Conservation (phyloP, 2,888 invertebrate genomes). For the Sarcophaga carnaria region DNA sequence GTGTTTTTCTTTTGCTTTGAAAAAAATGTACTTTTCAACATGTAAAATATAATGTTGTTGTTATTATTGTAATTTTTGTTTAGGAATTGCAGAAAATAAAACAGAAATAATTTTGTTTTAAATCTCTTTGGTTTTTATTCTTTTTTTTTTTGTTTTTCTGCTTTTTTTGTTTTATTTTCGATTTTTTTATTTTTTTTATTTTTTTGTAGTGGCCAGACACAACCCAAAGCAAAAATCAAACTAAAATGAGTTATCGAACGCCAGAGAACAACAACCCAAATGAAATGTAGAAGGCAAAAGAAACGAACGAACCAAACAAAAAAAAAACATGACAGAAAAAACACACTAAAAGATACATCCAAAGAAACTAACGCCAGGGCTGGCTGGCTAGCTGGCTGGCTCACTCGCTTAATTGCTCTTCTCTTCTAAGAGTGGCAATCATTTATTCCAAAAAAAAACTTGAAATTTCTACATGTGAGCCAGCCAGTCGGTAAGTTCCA, state of each 20-base stretch:
- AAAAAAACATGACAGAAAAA: conserved; percentile 45
- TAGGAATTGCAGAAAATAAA: neutral
- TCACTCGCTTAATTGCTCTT: conserved; percentile 6
- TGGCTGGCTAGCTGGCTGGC: neutral
- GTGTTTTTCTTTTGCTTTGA: too few species aligned
- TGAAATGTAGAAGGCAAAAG: conserved; percentile 50
- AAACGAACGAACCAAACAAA: conserved; percentile 12
- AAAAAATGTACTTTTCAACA: too few species aligned
- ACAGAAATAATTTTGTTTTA: too few species aligned
- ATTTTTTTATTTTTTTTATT: conserved; percentile 66
- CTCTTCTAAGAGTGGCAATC: conserved; percentile 10
- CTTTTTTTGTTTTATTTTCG: conserved; percentile 50
- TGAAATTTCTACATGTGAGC: neutral
- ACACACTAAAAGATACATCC: conserved; percentile 21
- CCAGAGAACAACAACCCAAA: conserved; percentile 76
- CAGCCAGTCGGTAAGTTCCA: neutral
- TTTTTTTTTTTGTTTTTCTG: conserved; percentile 16
- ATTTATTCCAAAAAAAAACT: conserved; percentile 14
- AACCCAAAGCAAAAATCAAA: conserved; percentile 80
- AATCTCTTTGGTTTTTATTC: neutral
- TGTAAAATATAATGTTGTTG: conserved; percentile 10
- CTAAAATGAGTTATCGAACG: conserved; percentile 74
- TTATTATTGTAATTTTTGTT: conserved; percentile 3
- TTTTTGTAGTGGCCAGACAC: conserved; percentile 74
- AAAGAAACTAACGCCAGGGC: neutral